A percentile compares a stretch with the other conserved stretches of the same genome.
Conservation (phyloP, 2,797 vertebrate species). For the Brotula barbata region DNA sequence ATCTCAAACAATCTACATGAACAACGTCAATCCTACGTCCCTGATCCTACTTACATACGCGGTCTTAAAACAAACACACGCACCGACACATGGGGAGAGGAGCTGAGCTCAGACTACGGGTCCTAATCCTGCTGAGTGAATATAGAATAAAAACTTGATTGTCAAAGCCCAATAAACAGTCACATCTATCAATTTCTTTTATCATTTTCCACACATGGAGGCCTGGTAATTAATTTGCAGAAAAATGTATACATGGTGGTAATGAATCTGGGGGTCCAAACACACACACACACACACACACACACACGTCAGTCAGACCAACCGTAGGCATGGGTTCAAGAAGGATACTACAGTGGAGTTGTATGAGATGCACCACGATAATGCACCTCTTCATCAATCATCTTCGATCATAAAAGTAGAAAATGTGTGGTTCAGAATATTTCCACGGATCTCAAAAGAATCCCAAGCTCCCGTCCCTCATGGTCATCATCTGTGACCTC, state of each 20-base stretch:
- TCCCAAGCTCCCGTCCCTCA: conserved; percentile 21
- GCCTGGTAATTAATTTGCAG: conserved; percentile 40
- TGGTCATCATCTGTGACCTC: not conserved
- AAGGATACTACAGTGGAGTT: conserved; percentile 16
- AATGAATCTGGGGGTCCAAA: conserved; percentile 34
- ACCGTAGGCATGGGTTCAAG: conserved; percentile 15
- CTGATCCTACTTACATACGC: conserved; percentile 29
- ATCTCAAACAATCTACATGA: conserved; percentile 38
- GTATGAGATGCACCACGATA: conserved; percentile 23
- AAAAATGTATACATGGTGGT: conserved; percentile 53
- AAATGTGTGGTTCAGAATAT: conserved; percentile 23
- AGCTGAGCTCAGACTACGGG: conserved; percentile 4
- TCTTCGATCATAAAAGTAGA: not conserved
- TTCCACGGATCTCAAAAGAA: conserved; percentile 19
- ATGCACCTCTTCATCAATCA: conserved; percentile 17
- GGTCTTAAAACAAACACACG: conserved; percentile 44
- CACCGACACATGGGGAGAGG: conserved; percentile 16
- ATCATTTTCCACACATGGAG: conserved; percentile 17
- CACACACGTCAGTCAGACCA: conserved; percentile 22
- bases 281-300: conserved; percentile 4
- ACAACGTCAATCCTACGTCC: conserved; percentile 38
- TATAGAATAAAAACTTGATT: conserved; percentile 28
- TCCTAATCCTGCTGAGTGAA: conserved; percentile 3
- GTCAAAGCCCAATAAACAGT: conserved; percentile 38
- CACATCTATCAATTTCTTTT: not conserved